Base-by-base conservation (phyloP, 2,113 vertebrate species). In the Harpagus bidentatus region DNA sequence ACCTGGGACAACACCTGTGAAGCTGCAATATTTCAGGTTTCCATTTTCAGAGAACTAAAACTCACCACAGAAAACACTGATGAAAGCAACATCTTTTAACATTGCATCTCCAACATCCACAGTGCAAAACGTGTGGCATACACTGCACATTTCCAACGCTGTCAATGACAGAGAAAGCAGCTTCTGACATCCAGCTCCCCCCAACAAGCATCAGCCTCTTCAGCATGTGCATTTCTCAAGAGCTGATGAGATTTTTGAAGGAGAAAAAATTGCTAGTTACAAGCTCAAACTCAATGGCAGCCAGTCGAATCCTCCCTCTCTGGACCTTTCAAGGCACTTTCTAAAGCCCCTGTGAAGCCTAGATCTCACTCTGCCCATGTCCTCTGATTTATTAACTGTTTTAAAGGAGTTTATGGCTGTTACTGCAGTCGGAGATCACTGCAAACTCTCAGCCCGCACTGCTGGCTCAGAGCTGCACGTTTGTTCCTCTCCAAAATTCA, bases 401-500 rank as follows among this genome's bases (percentile, higher is more conserved):
- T 87, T 93, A 78, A 66, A 92, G 90, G 80, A 71, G 26, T 86
- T 92, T 66, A 74, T 67, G 83, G 72, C 80, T 83, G 59, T 92
- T 83, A 25, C 50, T 67, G 73, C 73, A 62, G 62, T 20, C 7
- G 3, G 85, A 90, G 82, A 67, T 83, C 93, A 55, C 72, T 23
- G 40, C 11, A 25, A 82, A 59, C 86, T 58, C 91, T 80, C 78
- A 87, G 87, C 78, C 84, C 0, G 3, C 13, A 1, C 89, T 76
- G 81, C 66, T 96, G 95, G 93, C 94, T 96, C 20, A 0, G 53
- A 63, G 81, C 78, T 91, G 36, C 70, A 28, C 13, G 0, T 72
- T 87, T 82, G 78, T 72, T 92, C 89, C 93, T 85, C 74, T 96
- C 94, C 89, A 96, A 93, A 91, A 91, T 95, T 96, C 89, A 87